Base-by-base conservation (phyloP, 2,113 vertebrate genomes). In the Chloroceryle aenea region DNA sequence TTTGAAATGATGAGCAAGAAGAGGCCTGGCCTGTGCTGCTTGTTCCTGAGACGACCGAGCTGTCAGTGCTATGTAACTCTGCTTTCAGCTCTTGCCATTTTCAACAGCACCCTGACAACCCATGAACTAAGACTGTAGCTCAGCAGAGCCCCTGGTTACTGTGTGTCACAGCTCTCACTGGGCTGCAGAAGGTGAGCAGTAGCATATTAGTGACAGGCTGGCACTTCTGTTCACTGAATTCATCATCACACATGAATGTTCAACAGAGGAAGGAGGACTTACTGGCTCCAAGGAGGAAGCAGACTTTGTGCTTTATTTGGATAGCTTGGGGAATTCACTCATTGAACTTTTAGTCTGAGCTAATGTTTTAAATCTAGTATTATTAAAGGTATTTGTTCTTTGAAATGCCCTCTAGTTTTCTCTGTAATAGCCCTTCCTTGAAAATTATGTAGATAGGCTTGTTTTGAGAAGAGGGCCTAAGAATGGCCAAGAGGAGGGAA, bases 231-330 rank as follows among this genome's bases (percentile, higher is more conserved):
- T 34, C 55, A 29, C 34, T 2, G 2, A 85, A 67, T 71, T 75
- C 29, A n/a, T 64, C 61, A 14, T 75, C 23, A 18, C 15, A 14
- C 8, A 7, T 47, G 66, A 59, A 29, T 0, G 0, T 68, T 64
- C 38, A 47, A 74, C 34, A 18, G 43, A 91, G 32, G 87, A 85
- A 66, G 48, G 15, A 69, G 25, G 11, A 32, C 14, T 67, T 74
- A 25, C 29, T 34, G 40, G 18, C 55, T 73, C 14, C 19, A 29
- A 8, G 17, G 38, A 64, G 10, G 10, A 86, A 68, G 43, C 29
- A 79, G 62, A 17, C 27, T 75, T 89, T 79, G 40, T 23, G 6
- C 5, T 23, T 64, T 87, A 72, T 80, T 63, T 16, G 29, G 25
- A 14, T 43, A 18, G 29, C 45, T 53, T 87, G 53, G 30, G 45